These are phyloP conservation scores for Torymus texanus DNA, from an alignment of 2,888 invertebrate species.

Conservation along the genomic window DNA sequence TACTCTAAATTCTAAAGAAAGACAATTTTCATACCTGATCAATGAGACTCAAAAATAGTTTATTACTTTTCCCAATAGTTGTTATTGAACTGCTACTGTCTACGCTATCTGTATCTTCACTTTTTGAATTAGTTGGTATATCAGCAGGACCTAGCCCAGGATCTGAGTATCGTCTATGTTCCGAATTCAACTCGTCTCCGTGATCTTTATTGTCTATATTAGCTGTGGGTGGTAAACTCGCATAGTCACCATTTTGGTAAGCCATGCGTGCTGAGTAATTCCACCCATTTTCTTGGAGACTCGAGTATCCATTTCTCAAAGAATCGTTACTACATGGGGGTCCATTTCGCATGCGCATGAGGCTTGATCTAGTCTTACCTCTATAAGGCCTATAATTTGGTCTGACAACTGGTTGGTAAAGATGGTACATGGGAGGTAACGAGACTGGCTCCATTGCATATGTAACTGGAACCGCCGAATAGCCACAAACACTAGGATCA, in stretches of 20 bases:
- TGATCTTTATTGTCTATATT: constrained; percentile 77
- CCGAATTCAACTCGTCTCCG: constrained; percentile 76
- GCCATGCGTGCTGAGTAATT: constrained; percentile 59
- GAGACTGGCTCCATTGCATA: constrained; percentile 81
- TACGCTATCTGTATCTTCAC: constrained; percentile 77
- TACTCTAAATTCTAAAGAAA: background rate
- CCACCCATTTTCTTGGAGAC: constrained; percentile 66
- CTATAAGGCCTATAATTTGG: constrained; percentile 64
- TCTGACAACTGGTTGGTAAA: constrained; percentile 75
- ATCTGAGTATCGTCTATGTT: constrained; percentile 81
- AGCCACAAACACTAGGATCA: constrained; percentile 74
- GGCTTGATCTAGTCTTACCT: constrained; percentile 61
- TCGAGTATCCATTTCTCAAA: constrained; percentile 66
- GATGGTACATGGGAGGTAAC: constrained; percentile 79
- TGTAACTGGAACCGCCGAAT: constrained; percentile 73
- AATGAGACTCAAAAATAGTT: constrained; percentile 80
- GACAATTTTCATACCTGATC: constrained; percentile 81
- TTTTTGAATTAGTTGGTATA: constrained; percentile 75
- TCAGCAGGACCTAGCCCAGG: constrained; percentile 79
- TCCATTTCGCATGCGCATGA: constrained; percentile 59
- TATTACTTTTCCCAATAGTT: constrained; percentile 78
- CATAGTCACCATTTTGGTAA: constrained; percentile 75
- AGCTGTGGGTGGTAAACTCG: constrained; percentile 85
- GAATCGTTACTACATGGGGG: constrained; percentile 50
- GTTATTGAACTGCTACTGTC: constrained; percentile 75